Percentiles rank a stretch among this genome's conserved stretches.
phyloP scores from a whole-genome alignment of 2,797 vertebrate species.

The Poeciliopsis infans region DNA sequence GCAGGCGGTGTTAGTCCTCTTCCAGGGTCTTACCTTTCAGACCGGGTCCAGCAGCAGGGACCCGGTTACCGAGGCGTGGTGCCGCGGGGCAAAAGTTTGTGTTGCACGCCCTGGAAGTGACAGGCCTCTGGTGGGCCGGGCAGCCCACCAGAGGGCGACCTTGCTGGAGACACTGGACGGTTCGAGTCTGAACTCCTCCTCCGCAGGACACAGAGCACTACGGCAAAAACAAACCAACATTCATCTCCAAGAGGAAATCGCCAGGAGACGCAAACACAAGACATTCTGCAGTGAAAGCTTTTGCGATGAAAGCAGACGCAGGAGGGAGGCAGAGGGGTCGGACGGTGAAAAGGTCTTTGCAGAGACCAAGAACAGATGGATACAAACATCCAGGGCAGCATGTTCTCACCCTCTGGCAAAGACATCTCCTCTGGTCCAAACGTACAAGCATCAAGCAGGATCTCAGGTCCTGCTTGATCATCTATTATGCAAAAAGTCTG shows the following conservation, averaged over 20 bases:
- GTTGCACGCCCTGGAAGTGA: slow-evolving; percentile 90
- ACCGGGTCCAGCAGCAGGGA: slow-evolving; percentile 40
- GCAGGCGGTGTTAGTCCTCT: not conserved
- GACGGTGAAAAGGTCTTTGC: slow-evolving; percentile 34
- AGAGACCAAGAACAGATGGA: slow-evolving; percentile 56
- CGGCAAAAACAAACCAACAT: slow-evolving; percentile 17
- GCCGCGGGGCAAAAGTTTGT: slow-evolving; percentile 90
- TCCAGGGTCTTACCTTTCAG: slow-evolving; percentile 57
- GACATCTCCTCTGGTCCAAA: slow-evolving; percentile 57
- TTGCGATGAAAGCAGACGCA: slow-evolving; percentile 33
- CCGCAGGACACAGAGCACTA: slow-evolving; percentile 96
- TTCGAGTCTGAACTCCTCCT: slow-evolving; percentile 92
- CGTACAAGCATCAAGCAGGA: slow-evolving; percentile 60
- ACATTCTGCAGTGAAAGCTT: slow-evolving; percentile 36
- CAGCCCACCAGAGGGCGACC: slow-evolving; percentile 87
- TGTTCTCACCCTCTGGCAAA: slow-evolving; percentile 59
- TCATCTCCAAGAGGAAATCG: slow-evolving; percentile 1
- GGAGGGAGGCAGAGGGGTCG: slow-evolving; percentile 12
- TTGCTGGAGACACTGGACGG: slow-evolving; percentile 89
- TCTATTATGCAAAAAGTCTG: not conserved
- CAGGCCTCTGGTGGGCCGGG: slow-evolving; percentile 86
- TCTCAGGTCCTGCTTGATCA: no score
- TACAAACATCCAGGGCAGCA: slow-evolving; percentile 61
- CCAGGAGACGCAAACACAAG: slow-evolving; percentile 37
- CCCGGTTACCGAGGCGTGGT: slow-evolving; percentile 39